phyloP scores from a whole-genome alignment of 2,888 invertebrate genomes.

The Leucoptera coffeella region DNA sequence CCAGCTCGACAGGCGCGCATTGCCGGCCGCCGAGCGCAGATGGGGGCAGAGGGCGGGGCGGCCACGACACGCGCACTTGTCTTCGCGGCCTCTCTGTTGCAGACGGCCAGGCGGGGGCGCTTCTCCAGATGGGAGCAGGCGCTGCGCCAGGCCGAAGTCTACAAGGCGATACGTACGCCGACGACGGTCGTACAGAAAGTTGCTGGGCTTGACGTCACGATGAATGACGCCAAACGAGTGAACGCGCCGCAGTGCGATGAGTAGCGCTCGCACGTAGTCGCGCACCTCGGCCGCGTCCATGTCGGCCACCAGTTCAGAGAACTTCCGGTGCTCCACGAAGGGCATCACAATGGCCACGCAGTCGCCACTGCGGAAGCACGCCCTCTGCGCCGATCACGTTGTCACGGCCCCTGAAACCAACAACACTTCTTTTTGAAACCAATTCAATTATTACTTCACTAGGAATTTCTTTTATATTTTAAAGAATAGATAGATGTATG shows the following conservation, averaged over 20 bases:
- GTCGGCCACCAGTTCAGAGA: conserved; percentile 67
- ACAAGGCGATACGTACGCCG: conserved; percentile 64
- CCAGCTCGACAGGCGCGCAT: conserved; percentile 77
- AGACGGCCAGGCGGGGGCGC: too few species aligned
- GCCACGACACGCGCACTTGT: conserved; percentile 37
- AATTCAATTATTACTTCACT: too few species aligned
- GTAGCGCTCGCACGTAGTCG: conserved; percentile 73
- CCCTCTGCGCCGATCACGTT: conserved; percentile 76
- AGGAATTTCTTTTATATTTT: too few species aligned
- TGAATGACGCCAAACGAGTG: conserved; percentile 83
- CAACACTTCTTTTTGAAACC: too few species aligned
- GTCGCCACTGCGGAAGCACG: conserved; percentile 70
- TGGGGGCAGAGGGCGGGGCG: conserved; percentile 61
- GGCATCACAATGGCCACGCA: conserved; percentile 87
- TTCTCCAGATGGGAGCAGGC: conserved; percentile 19
- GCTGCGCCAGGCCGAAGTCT: conserved; percentile 86
- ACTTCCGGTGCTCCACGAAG: conserved; percentile 75
- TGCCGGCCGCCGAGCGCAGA: conserved; percentile 58
- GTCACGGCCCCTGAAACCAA: conserved; percentile 62
- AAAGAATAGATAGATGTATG: too few species aligned
- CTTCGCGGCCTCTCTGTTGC: too few species aligned
- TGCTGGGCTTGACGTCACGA: conserved; percentile 86
- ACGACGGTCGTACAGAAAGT: conserved; percentile 75
- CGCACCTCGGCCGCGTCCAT: conserved; percentile 67
- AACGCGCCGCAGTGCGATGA: conserved; percentile 71